Percentiles rank a stretch among this genome's conserved stretches.
Conservation (phyloP, 2,888 invertebrate genomes). For the Phortica magna region DNA sequence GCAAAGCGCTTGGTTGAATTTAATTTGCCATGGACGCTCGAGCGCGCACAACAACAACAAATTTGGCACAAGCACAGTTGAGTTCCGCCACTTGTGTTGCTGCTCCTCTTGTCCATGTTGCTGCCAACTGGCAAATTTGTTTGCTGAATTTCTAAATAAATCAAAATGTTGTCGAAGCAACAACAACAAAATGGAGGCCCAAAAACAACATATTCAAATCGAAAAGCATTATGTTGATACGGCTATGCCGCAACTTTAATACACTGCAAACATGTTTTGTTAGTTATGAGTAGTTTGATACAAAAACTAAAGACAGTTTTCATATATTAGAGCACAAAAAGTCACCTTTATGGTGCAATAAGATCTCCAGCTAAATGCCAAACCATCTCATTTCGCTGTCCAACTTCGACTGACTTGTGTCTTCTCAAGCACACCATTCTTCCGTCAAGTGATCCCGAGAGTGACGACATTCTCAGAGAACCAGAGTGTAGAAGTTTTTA, state of each 20-base stretch:
- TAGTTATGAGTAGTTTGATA: no score
- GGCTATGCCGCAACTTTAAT: not conserved
- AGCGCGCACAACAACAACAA: not conserved
- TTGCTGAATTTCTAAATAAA: slow-evolving; percentile 45
- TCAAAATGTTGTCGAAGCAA: slow-evolving; percentile 39
- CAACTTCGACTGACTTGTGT: no score
- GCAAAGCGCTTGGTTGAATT: not conserved
- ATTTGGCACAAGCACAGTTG: not conserved
- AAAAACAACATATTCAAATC: not conserved
- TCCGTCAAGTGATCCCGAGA: no score
- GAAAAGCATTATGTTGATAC: not conserved
- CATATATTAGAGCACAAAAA: no score
- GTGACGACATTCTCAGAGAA: no score
- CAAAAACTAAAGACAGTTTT: no score
- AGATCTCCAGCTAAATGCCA: no score
- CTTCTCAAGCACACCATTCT: no score
- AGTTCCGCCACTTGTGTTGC: slow-evolving; percentile 1
- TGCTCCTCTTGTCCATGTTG: slow-evolving; percentile 18
- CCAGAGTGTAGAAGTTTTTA: no score
- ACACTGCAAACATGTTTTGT: no score
- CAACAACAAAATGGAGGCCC: not conserved
- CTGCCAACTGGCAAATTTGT: slow-evolving; percentile 16
- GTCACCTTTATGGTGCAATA: no score
- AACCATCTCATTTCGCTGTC: no score
- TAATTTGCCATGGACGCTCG: slow-evolving; percentile 32